Conservation (phyloP, 1,140 invertebrate genomes). For the Caerostris extrusa region DNA sequence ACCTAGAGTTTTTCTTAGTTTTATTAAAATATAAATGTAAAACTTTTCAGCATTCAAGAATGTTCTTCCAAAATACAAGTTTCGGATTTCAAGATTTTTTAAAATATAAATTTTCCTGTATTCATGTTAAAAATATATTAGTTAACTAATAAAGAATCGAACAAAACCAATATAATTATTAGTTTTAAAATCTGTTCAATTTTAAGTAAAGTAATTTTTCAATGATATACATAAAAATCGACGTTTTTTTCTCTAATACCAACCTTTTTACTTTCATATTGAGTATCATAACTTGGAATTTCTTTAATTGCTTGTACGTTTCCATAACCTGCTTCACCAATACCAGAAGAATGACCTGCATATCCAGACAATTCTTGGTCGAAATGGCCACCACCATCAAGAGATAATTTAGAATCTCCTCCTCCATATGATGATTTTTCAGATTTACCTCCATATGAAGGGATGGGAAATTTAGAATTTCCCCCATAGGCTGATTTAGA, state of each 20-base stretch:
- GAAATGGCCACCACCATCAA: not conserved
- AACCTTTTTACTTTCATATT: not conserved
- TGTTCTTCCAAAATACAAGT: too few species aligned
- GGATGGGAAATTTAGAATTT: not conserved
- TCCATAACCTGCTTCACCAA: constrained; percentile 5
- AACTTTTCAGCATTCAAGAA: too few species aligned
- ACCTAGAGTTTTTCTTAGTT: too few species aligned
- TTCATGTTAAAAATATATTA: too few species aligned
- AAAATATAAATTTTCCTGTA: too few species aligned
- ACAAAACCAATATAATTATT: too few species aligned
- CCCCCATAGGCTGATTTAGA: not conserved
- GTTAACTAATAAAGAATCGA: too few species aligned
- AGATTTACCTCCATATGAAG: not conserved
- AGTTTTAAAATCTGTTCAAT: too few species aligned
- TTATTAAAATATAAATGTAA: too few species aligned
- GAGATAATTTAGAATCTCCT: not conserved
- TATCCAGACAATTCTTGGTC: not conserved
- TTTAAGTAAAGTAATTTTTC: not conserved
- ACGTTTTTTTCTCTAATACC: not conserved
- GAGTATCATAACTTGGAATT: not conserved
- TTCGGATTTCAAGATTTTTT: too few species aligned
- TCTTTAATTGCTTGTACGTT: not conserved
- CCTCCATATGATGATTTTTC: not conserved
- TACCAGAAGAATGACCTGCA: not conserved
- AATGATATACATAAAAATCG: not conserved